Conservation (phyloP, 2,888 invertebrate genomes). For the Smittia aterrima region DNA sequence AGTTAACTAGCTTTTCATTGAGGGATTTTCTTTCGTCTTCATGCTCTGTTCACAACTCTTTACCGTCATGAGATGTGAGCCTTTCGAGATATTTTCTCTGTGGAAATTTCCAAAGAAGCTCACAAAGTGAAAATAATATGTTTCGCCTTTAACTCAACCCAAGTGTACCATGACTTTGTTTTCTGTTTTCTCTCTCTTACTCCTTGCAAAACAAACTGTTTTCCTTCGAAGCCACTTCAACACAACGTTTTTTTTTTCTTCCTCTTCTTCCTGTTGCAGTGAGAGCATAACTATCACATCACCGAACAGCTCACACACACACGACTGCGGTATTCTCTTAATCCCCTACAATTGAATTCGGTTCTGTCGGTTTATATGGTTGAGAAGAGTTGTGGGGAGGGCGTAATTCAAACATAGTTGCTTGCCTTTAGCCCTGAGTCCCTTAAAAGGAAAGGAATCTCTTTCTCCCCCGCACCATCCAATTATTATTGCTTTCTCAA, state of each 20-base stretch:
- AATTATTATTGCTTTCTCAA: slow-evolving; percentile 34
- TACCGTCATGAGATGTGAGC: slow-evolving; percentile 6
- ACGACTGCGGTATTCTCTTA: slow-evolving; percentile 22
- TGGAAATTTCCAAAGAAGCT: not conserved
- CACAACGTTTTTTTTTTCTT: not conserved
- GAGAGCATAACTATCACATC: not conserved
- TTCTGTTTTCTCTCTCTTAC: not conserved
- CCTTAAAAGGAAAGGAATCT: not conserved
- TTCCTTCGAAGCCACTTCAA: not conserved
- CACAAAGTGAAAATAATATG: not conserved
- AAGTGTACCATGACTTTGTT: not conserved
- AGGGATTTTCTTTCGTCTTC: slow-evolving; percentile 12
- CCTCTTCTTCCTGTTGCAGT: not conserved
- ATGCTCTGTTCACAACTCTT: not conserved
- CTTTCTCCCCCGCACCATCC: not conserved
- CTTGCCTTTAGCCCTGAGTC: not conserved
- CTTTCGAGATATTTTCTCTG: not conserved
- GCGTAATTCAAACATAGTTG: slow-evolving; percentile 33
- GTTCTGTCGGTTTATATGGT: slow-evolving; percentile 15
- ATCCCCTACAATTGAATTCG: slow-evolving; percentile 38
- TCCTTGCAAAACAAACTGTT: not conserved
- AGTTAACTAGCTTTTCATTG: slow-evolving; percentile 41
- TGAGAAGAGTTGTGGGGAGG: not conserved
- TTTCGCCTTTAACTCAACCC: not conserved
- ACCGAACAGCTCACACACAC: slow-evolving; percentile 1